Percentiles rank a stretch among this genome's conserved stretches.
Evolutionary conservation across 1,140 invertebrate genomes (phyloP).

Genomic region (Bombus superbus): DNA sequence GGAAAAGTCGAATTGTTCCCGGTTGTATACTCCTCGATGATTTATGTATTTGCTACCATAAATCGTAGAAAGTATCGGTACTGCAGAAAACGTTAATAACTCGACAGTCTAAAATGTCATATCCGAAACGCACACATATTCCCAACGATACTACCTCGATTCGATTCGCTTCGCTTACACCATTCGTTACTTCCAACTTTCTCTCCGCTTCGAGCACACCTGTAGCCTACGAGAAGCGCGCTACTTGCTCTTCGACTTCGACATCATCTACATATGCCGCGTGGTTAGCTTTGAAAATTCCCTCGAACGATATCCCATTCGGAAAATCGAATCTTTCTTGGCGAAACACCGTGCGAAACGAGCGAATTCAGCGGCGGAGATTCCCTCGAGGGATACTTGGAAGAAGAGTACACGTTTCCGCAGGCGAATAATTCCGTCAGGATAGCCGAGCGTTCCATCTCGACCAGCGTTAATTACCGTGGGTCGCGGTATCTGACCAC

Average conservation of each 20-base stretch:
- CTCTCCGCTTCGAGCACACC: neutral
- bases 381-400: neutral
- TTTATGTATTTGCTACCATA: neutral
- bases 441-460: constrained; percentile 32
- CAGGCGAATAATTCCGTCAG: constrained; percentile 27
- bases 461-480: constrained; percentile 56
- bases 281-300: neutral
- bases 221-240: neutral
- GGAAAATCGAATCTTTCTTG: neutral
- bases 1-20: neutral
- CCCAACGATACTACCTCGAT: neutral
- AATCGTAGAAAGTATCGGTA: neutral
- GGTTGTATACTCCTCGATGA: neutral
- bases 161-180: neutral
- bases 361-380: too few relatives aligned
- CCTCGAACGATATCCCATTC: neutral
- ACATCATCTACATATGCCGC: neutral
- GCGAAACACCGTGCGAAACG: neutral
- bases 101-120: neutral
- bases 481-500: constrained; percentile 38
- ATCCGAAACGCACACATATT: neutral
- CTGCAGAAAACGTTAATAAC: neutral
- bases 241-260: neutral
- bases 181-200: constrained; percentile 1
- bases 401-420: neutral